Conservation (phyloP, 1,140 invertebrate genomes). For the Drusus annulatus region DNA sequence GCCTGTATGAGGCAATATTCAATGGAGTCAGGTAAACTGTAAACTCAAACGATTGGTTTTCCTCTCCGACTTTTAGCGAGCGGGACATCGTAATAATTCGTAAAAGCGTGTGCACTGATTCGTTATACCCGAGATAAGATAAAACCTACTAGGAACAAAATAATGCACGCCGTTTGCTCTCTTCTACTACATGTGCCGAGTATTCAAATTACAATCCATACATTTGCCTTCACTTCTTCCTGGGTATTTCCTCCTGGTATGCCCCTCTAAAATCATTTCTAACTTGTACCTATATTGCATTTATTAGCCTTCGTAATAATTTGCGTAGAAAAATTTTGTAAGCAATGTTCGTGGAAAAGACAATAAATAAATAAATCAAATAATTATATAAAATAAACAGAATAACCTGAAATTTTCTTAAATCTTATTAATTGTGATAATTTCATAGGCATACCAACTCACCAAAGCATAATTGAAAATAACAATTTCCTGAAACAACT, state of each 20-base stretch:
- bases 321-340: too few species aligned
- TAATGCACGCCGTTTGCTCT: slow-evolving; percentile 29
- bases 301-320: too few species aligned
- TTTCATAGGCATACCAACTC: too few species aligned
- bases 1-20: slow-evolving; percentile 44
- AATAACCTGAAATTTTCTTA: too few species aligned
- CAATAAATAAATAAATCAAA: too few species aligned
- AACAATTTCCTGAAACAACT: too few species aligned
- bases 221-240: neutral
- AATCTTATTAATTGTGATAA: too few species aligned
- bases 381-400: too few species aligned
- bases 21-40: slow-evolving; percentile 42
- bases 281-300: neutral
- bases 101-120: slow-evolving; percentile 60
- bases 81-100: slow-evolving; percentile 54
- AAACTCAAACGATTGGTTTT: slow-evolving; percentile 49
- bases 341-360: too few species aligned
- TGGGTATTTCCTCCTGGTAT: neutral
- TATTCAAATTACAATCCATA: slow-evolving; percentile 41
- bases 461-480: too few species aligned
- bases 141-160: slow-evolving; percentile 50
- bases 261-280: slow-evolving; percentile 18
- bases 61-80: slow-evolving; percentile 53
- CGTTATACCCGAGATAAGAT: slow-evolving; percentile 57
- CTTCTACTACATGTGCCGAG: slow-evolving; percentile 40